Conservation (phyloP, 30 jellyfish, hydroid and myxozoan species). For the Aurelia coerulea region DNA sequence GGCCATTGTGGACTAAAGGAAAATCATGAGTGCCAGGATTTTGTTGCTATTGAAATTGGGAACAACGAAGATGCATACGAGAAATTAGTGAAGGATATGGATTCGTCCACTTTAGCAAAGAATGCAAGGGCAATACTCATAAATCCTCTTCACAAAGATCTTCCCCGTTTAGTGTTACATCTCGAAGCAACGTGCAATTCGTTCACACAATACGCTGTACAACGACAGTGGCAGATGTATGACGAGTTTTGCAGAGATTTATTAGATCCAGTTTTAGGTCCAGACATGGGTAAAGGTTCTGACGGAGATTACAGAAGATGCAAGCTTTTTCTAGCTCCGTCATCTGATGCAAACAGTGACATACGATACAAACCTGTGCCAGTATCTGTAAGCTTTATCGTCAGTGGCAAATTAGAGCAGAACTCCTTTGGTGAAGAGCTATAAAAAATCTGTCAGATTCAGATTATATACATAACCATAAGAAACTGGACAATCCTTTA, state of each 20-base stretch:
- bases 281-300: constrained; percentile 47
- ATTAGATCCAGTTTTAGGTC: constrained; percentile 36
- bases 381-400: constrained; percentile 22
- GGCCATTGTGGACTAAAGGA: constrained; percentile 57
- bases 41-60: constrained; percentile 31
- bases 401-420: constrained; percentile 39
- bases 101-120: constrained; percentile 29
- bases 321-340: constrained; percentile 13
- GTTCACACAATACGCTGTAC: constrained; percentile 28
- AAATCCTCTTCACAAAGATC: constrained; percentile 44
- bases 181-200: constrained; percentile 62
- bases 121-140: constrained; percentile 38
- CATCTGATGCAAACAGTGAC: constrained; percentile 17
- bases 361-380: constrained; percentile 30
- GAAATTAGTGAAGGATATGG: constrained; percentile 27
- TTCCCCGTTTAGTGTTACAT: constrained; percentile 12
- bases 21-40: constrained; percentile 32
- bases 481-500: constrained; percentile 32
- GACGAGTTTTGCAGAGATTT: constrained; percentile 27
- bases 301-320: constrained; percentile 63
- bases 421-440: not conserved
- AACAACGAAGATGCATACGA: constrained; percentile 46
- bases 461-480: constrained; percentile 16
- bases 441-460: constrained; percentile 15
- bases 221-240: constrained; percentile 33